These are phyloP conservation scores for Gymnothorax reevesii DNA, from an alignment of 2,797 vertebrate genomes.

Conservation along the genomic window DNA sequence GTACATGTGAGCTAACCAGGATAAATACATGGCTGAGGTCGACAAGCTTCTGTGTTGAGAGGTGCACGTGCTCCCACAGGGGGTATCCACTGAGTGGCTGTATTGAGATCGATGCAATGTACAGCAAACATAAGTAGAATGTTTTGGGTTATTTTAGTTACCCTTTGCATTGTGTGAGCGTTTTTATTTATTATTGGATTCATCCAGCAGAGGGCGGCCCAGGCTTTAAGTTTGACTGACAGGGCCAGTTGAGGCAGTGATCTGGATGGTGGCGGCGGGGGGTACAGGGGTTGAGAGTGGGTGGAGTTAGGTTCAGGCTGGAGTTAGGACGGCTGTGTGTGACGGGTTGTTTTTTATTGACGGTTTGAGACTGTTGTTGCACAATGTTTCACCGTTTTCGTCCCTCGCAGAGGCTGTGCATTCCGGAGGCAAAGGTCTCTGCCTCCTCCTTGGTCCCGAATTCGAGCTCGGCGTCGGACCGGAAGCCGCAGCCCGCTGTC, in stretches of 20 bases:
- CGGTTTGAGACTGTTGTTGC: background rate
- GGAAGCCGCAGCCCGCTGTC: slow-evolving; percentile 29
- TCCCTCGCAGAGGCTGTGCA: slow-evolving; percentile 60
- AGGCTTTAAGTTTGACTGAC: background rate
- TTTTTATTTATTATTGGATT: background rate
- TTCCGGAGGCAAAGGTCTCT: slow-evolving; percentile 47
- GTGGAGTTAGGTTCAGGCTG: background rate
- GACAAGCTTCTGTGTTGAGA: too few species aligned
- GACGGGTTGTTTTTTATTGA: background rate
- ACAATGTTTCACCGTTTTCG: slow-evolving; percentile 51
- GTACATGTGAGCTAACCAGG: too few species aligned
- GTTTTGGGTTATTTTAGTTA: too few species aligned
- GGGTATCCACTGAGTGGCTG: too few species aligned
- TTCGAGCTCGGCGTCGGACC: slow-evolving; percentile 34
- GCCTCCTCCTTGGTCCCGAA: slow-evolving; percentile 28
- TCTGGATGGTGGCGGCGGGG: background rate
- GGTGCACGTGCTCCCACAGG: too few species aligned
- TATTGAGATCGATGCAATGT: too few species aligned
- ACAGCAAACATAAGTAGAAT: background rate
- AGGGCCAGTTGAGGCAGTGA: background rate
- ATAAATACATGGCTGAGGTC: too few species aligned
- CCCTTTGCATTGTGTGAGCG: too few species aligned
- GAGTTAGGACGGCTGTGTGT: too few species aligned
- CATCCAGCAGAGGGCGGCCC: background rate
- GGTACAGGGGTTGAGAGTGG: background rate